Base-by-base conservation (phyloP, 2,113 vertebrate species). In the Recurvirostra avosetta region DNA sequence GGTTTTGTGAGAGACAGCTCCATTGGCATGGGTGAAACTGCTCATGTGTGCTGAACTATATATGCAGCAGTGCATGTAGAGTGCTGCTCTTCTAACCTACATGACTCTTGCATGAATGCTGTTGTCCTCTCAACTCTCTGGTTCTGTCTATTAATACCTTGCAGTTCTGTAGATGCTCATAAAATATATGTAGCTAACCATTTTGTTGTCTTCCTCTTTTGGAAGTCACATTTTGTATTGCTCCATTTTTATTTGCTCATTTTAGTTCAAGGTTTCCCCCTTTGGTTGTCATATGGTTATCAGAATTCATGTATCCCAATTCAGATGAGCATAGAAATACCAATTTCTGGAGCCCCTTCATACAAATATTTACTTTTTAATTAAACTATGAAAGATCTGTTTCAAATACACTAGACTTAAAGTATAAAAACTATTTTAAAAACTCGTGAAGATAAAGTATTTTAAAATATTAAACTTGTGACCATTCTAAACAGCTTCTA, bases 41-140 rank as follows among this genome's bases (percentile, higher is more conserved):
- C n/a, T 90, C 14, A 1, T 2, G 1, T 63, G 6, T 66, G 29
- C 77, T 55, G 22, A 62, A 26, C 56, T 84, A 16, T 5, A 25
- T 11, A 83, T 58, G 38, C 16, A 27, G 66, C 53, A 47, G 36
- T 8, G 9, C n/a, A 5, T 25, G 15, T 2, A 21, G 15, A 47
- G 16, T 43, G 34, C 32, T 74, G 32, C 47, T 53, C 29, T 71
- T 67, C 63, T 58, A 81, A 55, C 47, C 11, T 36, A 7, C 11
- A 10, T 1, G 1, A 58, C 20, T 76, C 18, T 19, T 63, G 3
- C 1, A 1, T 41, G 25, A 84, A 21, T 55, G 10, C n/a, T 73
- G 3, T 49, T 62, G 32, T 78, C 50, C 22, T 86, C n/a, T 74
- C 38, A 32, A 1, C 32, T 72, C 20, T 75, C 47, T 71, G 25